Percentiles rank a stretch among this genome's conserved stretches.
phyloP scores from a whole-genome alignment of 2,113 vertebrate genomes.

The Eurystomus gularis region DNA sequence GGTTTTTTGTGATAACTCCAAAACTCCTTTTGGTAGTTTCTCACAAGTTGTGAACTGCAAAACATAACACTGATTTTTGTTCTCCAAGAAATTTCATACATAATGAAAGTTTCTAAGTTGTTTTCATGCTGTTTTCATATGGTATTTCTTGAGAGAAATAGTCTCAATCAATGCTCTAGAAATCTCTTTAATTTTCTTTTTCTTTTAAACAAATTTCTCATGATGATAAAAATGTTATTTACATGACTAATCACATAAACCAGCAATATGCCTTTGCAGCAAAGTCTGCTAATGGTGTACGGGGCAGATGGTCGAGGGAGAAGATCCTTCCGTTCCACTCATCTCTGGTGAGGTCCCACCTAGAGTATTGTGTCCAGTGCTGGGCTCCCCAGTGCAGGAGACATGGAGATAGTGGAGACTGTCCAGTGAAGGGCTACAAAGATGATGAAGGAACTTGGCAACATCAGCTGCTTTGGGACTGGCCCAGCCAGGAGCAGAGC shows the following conservation, averaged over 20 bases:
- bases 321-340: background rate
- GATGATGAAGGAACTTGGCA: background rate
- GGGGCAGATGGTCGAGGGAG: background rate
- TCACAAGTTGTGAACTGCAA: background rate
- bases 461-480: too few relatives aligned
- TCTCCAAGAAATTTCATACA: background rate
- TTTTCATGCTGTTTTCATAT: background rate
- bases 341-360: accelerated
- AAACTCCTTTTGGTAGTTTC: background rate
- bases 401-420: background rate
- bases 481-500: too few relatives aligned
- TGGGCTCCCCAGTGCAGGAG: background rate
- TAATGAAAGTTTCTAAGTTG: background rate
- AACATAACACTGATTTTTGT: background rate
- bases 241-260: background rate
- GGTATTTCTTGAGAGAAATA: background rate
- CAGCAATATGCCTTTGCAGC: background rate
- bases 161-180: background rate
- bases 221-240: background rate
- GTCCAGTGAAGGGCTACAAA: background rate
- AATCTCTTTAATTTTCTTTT: background rate
- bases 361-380: background rate
- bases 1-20: background rate
- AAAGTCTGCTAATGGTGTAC: background rate
- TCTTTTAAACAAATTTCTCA: background rate